Base-by-base conservation (phyloP, 2,888 invertebrate genomes). In the Invenusta paracnida region DNA sequence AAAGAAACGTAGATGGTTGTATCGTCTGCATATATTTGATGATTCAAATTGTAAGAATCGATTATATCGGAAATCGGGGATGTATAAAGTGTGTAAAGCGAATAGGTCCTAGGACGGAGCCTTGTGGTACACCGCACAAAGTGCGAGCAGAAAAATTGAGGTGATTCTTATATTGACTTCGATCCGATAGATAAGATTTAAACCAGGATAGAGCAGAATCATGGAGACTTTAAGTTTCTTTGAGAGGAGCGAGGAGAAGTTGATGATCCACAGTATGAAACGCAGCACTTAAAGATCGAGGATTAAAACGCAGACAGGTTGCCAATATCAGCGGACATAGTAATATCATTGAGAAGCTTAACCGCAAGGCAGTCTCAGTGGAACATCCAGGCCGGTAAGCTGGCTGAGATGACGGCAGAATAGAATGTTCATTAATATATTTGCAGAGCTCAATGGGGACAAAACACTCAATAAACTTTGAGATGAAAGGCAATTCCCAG, bases 321-420 rank as follows among this genome's bases (percentile, higher is more conserved):
- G 17, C 48, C 48, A 48, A 48, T 48, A 48, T 48, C 48, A 48
- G 48, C 48, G 48, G 48, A 48, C 48, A 11, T 48, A 48, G 48
- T 11, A 73, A 73, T 73, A 73, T 73, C 73, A 73, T 73, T 73
- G 73, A 73, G 73, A 73, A 73, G 73, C 23, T 73, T 73, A 73
- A 73, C 73, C 73, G 48, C 48, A 73, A 25, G 73, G 73, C 73
- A 73, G 73, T 25, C 73, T 73, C 73, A 73, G 73, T 73, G 25
- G 73, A 73, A 73, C 73, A 73, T 73, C 73, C 73, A 73, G 73
- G 73, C 73, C 23, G 73, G 73, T 73, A 73, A 73, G 73, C 73
- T 73, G 73, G 23, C 73, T 73, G 73, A 73, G 73, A 73, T 73
- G 73, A 73, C 23, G 73, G 73, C 73, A 73, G 73, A 73, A 73